A percentile compares a stretch with the other conserved stretches of the same genome.
These are phyloP conservation scores for Tamandua tetradactyla DNA, from an alignment of 2,797 vertebrate species.

Conservation along the genomic window DNA sequence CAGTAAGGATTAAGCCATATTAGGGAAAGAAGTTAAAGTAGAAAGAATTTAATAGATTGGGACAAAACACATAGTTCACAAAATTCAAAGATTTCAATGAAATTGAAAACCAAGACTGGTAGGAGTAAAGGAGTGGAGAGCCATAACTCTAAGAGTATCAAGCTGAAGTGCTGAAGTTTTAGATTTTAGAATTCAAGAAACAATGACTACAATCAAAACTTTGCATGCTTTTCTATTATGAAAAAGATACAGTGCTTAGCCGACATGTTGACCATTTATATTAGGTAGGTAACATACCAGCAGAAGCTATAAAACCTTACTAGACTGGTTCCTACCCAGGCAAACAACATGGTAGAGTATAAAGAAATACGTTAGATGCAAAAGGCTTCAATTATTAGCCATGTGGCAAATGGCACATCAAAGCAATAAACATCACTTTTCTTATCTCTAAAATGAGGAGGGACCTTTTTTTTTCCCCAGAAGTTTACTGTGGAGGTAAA, in stretches of 20 bases:
- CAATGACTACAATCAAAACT: not conserved
- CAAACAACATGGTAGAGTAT: not conserved
- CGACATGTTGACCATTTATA: not conserved
- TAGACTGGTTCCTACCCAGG: not conserved
- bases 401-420: not conserved
- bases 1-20: not conserved
- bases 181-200: not conserved
- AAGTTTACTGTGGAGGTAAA: not conserved
- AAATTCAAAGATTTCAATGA: not conserved
- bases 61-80: not conserved
- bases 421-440: not conserved
- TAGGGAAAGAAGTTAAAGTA: not conserved
- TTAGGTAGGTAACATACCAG: not conserved
- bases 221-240: not conserved
- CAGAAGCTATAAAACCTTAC: not conserved
- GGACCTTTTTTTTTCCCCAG: not conserved
- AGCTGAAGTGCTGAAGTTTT: not conserved
- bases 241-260: not conserved
- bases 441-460: not conserved
- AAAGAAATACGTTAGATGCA: not conserved
- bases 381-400: not conserved
- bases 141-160: not conserved
- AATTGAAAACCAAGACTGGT: not conserved
- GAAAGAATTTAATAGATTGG: not conserved
- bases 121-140: not conserved